Conservation (phyloP, 2,797 vertebrate genomes). For the Todus mexicanus region DNA sequence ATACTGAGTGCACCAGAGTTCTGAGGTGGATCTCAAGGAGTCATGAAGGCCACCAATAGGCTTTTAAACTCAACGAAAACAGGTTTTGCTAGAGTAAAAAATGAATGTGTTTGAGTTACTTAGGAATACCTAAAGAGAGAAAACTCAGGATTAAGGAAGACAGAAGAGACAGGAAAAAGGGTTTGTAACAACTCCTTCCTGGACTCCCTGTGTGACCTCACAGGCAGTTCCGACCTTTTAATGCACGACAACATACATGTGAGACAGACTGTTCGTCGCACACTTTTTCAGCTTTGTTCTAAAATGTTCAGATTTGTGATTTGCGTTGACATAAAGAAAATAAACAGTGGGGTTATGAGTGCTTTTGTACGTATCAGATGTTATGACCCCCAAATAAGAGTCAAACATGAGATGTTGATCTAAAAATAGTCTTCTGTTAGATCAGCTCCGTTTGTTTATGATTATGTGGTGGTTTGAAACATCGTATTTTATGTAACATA, state of each 20-base stretch:
- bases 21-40: background rate
- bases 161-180: background rate
- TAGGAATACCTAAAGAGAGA: background rate
- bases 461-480: background rate
- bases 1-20: background rate
- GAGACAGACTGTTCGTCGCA: background rate
- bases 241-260: accelerated
- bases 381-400: background rate
- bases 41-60: accelerated
- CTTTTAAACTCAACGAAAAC: background rate
- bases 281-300: background rate
- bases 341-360: background rate
- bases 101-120: background rate
- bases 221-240: background rate
- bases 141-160: background rate
- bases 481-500: background rate
- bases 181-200: background rate
- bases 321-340: background rate
- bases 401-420: background rate
- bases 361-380: background rate
- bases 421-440: background rate
- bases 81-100: background rate
- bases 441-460: background rate
- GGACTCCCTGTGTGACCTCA: background rate
- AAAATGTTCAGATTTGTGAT: background rate